phyloP scores from a whole-genome alignment of 2,888 invertebrate genomes.

The Plagodis pulveraria region DNA sequence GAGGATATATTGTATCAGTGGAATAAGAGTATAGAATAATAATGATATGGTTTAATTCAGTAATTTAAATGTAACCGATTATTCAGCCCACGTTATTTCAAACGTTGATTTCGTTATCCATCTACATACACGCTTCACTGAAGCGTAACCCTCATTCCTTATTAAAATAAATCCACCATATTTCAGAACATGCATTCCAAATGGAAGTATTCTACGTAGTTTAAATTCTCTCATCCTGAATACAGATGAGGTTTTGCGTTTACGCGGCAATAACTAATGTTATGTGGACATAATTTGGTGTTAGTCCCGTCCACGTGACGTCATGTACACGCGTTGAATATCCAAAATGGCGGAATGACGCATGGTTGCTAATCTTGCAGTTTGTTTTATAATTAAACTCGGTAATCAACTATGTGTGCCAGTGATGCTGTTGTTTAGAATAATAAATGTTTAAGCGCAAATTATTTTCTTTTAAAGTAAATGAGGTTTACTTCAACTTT shows the following conservation, averaged over 20 bases:
- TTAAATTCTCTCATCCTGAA: constrained; percentile 45
- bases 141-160: no score
- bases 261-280: constrained; percentile 61
- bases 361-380: constrained; percentile 13
- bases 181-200: constrained; percentile 28
- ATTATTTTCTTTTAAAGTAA: no score
- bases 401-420: constrained; percentile 5
- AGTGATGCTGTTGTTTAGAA: neutral
- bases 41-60: no score
- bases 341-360: constrained; percentile 22
- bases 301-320: constrained; percentile 33
- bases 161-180: neutral
- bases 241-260: constrained; percentile 59
- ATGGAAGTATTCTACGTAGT: constrained; percentile 30
- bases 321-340: constrained; percentile 24
- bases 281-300: constrained; percentile 56
- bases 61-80: no score
- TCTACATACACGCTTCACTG: no score
- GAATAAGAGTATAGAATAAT: no score
- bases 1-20: no score
- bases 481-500: no score
- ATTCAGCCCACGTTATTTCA: no score
- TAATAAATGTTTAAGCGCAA: no score
- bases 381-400: constrained; percentile 45
- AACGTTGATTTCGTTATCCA: no score